Conservation (phyloP, 2,888 invertebrate genomes). For the Metalampra italica region DNA sequence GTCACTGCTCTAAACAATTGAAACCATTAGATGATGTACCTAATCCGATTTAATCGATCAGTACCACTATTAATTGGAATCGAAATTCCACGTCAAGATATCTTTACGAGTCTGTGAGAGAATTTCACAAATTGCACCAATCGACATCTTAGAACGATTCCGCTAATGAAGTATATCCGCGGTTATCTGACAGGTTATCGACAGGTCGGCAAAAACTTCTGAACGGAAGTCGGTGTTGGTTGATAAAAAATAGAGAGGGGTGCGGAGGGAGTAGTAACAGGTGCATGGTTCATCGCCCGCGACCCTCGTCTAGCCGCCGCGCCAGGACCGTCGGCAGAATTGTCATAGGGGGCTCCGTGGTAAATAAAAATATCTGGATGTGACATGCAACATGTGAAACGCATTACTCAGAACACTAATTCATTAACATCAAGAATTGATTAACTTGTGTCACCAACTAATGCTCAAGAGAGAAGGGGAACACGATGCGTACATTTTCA, state of each 20-base stretch:
- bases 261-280: slow-evolving; percentile 56
- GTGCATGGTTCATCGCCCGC: slow-evolving; percentile 71
- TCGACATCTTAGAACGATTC: slow-evolving; percentile 48
- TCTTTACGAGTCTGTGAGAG: slow-evolving; percentile 26
- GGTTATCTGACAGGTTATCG: slow-evolving; percentile 68
- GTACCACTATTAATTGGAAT: slow-evolving; percentile 31
- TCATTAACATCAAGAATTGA: no score
- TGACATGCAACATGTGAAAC: no score
- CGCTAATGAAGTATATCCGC: slow-evolving; percentile 70
- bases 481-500: no score
- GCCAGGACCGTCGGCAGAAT: no score
- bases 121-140: slow-evolving; percentile 43
- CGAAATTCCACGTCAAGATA: slow-evolving; percentile 17
- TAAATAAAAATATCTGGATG: no score
- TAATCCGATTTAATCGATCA: no score
- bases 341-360: no score
- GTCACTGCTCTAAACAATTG: no score
- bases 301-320: slow-evolving; percentile 38
- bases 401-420: no score
- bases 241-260: slow-evolving; percentile 65
- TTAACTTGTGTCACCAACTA: no score
- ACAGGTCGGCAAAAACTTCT: slow-evolving; percentile 62
- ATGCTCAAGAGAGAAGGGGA: no score
- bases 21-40: no score
- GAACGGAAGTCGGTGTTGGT: slow-evolving; percentile 63